These are phyloP conservation scores for Imbricaverruca yamaguchii DNA, from an alignment of 2,888 invertebrate genomes.

Conservation along the genomic window DNA sequence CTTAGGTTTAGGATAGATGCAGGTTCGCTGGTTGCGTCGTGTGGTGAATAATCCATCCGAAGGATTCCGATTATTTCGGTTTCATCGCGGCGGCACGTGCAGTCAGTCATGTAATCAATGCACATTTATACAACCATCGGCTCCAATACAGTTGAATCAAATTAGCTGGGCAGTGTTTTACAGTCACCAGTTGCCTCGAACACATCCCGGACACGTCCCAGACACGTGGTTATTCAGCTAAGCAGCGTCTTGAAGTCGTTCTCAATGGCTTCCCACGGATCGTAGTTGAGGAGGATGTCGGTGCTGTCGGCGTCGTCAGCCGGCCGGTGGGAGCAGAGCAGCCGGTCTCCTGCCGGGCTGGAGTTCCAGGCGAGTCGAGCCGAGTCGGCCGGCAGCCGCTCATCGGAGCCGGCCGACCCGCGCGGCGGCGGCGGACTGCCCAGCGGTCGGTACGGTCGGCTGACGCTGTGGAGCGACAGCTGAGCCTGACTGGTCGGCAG, in stretches of 20 bases:
- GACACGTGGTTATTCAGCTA: neutral
- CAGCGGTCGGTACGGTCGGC: constrained; percentile 10
- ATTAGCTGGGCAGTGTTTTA: no score
- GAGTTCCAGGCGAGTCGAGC: neutral
- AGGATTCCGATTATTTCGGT: neutral
- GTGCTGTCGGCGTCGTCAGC: neutral
- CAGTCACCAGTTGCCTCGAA: no score
- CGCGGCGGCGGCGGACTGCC: neutral
- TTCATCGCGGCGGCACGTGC: neutral
- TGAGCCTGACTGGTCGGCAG: neutral
- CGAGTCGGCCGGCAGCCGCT: neutral
- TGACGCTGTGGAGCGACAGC: neutral
- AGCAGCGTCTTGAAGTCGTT: constrained; percentile 13
- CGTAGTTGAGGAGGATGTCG: neutral
- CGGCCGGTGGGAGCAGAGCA: neutral
- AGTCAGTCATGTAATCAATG: neutral
- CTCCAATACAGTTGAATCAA: no score
- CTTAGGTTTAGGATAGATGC: no score
- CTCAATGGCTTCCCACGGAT: neutral
- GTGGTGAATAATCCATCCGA: no score
- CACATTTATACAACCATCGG: no score
- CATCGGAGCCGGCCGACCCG: neutral
- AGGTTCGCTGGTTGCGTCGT: no score
- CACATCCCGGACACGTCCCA: neutral
- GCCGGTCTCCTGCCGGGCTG: neutral